Conservation (phyloP, 2,888 invertebrate genomes). For the Heliconius erato region DNA sequence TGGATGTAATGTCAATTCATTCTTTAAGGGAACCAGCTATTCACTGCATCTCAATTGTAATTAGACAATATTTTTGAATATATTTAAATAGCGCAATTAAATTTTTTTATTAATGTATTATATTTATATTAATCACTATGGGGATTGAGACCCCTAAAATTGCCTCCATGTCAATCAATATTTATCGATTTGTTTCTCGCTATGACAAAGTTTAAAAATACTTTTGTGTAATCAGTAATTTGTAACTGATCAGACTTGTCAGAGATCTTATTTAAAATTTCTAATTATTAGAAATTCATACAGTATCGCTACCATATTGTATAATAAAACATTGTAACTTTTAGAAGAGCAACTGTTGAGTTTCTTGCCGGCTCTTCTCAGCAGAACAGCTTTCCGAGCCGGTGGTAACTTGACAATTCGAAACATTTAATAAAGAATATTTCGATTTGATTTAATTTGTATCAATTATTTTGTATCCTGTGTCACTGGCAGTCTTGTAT, state of each 20-base stretch:
- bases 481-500: too few relatives aligned
- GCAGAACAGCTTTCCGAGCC: not conserved
- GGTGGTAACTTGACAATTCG: not conserved
- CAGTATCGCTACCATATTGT: not conserved
- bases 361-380: not conserved
- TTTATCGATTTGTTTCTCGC: not conserved
- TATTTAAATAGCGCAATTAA: slow-evolving; percentile 10
- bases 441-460: not conserved
- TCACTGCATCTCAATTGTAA: slow-evolving; percentile 12
- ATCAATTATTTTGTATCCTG: not conserved
- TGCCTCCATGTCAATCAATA: not conserved
- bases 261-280: not conserved
- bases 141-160: not conserved
- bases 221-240: not conserved
- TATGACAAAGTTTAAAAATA: not conserved
- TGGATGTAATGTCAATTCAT: not conserved
- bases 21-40: slow-evolving; percentile 3
- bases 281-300: not conserved
- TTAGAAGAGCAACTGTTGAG: not conserved
- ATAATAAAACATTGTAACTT: not conserved
- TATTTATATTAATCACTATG: not conserved
- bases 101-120: not conserved
- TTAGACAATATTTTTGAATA: not conserved
- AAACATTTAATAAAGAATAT: not conserved
- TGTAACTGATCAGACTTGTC: not conserved